phyloP scores from a whole-genome alignment of 2,797 vertebrate genomes.

The Urophycis tenuis region DNA sequence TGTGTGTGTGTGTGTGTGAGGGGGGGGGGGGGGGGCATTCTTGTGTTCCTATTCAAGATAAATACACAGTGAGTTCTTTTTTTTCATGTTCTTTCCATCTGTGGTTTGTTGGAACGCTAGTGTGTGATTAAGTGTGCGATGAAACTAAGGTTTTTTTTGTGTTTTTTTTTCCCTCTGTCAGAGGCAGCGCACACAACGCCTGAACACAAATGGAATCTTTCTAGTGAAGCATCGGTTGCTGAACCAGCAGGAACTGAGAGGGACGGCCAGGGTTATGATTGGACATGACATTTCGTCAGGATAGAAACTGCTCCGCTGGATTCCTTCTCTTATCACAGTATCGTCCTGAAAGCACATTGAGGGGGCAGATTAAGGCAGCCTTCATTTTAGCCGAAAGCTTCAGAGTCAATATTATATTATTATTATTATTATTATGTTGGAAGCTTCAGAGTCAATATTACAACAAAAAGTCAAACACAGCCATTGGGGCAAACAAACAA shows the following conservation, averaged over 20 bases:
- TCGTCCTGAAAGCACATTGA: background rate
- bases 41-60: slow-evolving; percentile 4
- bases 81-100: background rate
- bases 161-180: background rate
- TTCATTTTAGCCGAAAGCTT: background rate
- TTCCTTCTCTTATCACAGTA: background rate
- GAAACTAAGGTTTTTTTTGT: background rate
- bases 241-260: background rate
- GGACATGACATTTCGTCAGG: background rate
- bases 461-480: background rate
- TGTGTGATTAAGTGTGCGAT: background rate
- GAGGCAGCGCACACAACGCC: background rate
- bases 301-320: background rate
- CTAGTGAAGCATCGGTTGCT: background rate
- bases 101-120: background rate
- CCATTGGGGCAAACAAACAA: background rate
- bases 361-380: too few species aligned
- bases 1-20: background rate
- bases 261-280: background rate
- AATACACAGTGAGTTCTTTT: background rate
- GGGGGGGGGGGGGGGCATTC: too few species aligned
- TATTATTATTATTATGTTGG: too few species aligned
- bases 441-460: background rate
- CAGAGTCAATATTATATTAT: background rate
- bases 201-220: background rate